Evolutionary conservation across 2,797 vertebrate genomes (phyloP), one percentile per base, ranked within the genome.

Genomic region (Danio aesculapii): DNA sequence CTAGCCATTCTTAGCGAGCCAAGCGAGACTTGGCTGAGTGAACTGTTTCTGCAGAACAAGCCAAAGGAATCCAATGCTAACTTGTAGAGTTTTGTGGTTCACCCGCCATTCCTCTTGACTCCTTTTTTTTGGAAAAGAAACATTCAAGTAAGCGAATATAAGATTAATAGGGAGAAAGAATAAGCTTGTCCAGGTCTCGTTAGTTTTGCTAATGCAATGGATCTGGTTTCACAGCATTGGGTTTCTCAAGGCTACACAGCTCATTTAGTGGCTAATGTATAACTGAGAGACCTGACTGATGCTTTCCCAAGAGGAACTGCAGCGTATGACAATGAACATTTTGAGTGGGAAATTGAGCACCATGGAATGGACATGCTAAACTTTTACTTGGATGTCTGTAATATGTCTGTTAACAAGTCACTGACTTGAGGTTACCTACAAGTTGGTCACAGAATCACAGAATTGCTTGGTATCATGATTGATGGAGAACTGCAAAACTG

Each of bases 201-300:
- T 79, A 14, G 68, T 72, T 79, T 73, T 19, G 19, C 59, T 63
- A 72, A 72, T 73, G 68, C 59, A 72, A 62, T 55, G 49, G 77
- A 80, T 80, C 19, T 57, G 16, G 68, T 80, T 73, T 80, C 77
- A 57, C 59, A 64, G 69, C 59, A 72, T 47, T 72, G 49, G 59
- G 14, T 72, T 80, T 55, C 41, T 80, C 77, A 80, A 80, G 77
- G 77, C 49, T 72, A 64, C 77, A 64, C 77, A 80, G 77, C 50
- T 80, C 77, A 80, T 80, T 73, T 80, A 64, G 77, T 55, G 59
- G 41, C 41, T 57, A 64, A 77, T 57, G 62, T 77, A 77, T 17
- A 77, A 53, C 41, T 67, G 61, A 46, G 68, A 12, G 58, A 79
- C 49, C 47, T 46, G 49, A 55, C 77, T 47, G 69, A 80, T 57